phyloP scores from a whole-genome alignment of 2,113 vertebrate genomes.

The Nothocercus julius region DNA sequence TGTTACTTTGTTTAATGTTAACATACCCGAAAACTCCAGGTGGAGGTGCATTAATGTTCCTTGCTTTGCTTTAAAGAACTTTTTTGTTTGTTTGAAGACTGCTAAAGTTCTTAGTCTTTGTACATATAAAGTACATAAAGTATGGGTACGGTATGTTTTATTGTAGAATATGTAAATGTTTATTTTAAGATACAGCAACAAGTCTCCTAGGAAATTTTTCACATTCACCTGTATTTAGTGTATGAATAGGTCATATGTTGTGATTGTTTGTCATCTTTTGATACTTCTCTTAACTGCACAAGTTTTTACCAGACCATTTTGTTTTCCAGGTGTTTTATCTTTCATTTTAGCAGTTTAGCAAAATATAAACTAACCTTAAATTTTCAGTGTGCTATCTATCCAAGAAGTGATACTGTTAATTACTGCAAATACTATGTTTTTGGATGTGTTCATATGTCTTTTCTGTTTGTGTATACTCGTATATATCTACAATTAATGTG shows the following conservation, averaged over 20 bases:
- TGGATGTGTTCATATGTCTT: rapidly evolving
- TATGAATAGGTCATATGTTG: not conserved
- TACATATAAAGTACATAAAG: not conserved
- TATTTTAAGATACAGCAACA: not conserved
- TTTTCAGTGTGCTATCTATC: not conserved
- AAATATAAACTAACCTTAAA: not conserved
- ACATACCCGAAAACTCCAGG: not conserved
- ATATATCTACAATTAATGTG: not conserved
- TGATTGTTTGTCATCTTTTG: not conserved
- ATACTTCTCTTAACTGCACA: not conserved
- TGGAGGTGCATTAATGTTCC: not conserved
- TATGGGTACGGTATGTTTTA: not conserved
- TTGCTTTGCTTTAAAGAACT: not conserved
- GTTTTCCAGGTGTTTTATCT: not conserved
- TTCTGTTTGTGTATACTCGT: not conserved
- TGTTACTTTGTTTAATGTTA: not conserved
- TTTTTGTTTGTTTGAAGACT: not conserved
- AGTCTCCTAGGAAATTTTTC: not conserved
- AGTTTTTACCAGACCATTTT: not conserved
- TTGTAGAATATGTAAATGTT: not conserved
- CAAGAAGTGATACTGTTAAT: not conserved
- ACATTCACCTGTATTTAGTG: not conserved
- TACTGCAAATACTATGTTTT: not conserved
- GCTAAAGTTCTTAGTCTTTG: not conserved
- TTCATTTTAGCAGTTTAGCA: not conserved